Evolutionary conservation across 2,888 invertebrate species (phyloP), one percentile per base, ranked within the genome.

Genomic region (Ophion obscuratus): DNA sequence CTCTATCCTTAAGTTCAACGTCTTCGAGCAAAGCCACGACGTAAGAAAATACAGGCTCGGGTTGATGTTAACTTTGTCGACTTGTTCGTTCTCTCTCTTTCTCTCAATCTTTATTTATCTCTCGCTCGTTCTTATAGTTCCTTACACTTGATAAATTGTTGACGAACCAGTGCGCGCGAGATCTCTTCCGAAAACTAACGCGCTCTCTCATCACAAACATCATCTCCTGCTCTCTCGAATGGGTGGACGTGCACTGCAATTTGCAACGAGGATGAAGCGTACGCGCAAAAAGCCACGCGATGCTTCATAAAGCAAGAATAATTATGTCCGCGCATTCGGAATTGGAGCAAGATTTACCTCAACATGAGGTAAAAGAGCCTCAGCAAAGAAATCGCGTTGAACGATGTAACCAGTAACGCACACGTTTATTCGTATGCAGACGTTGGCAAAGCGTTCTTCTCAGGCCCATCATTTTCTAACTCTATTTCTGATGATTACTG

Each of bases 121-220:
- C 17, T 62, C 47, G n/a, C 53, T 79, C 84, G 59, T 85, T 82
- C 79, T 71, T 83, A 57, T 80, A 76, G 24, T 71, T 81, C 78
- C 27, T 10, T 31, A 4, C 31, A 31, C 85, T 64, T 68, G 81
- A 57, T 24, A 87, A 83, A 87, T 87, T 87, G 81, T 79, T 79
- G 27, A 87, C 71, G 77, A 40, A 85, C 68, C 75, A 80, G 61
- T 67, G 53, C 53, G 81, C 70, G 66, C 40, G 80, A 80, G 57
- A 71, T 59, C 53, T 66, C 73, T 57, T 40, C 71, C 66, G 74
- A 47, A 27, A 31, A 47, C 59, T 79, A 27, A n/a, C 31, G 81
- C 47, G 66, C 81, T 62, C 47, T 81, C 77, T 27, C 80, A 76
- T 47, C 76, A 24, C 27, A 17, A 73, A 57, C 24, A n/a, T 64